Conservation (phyloP, 2,113 vertebrate species). For the Formicarius rufipectus region DNA sequence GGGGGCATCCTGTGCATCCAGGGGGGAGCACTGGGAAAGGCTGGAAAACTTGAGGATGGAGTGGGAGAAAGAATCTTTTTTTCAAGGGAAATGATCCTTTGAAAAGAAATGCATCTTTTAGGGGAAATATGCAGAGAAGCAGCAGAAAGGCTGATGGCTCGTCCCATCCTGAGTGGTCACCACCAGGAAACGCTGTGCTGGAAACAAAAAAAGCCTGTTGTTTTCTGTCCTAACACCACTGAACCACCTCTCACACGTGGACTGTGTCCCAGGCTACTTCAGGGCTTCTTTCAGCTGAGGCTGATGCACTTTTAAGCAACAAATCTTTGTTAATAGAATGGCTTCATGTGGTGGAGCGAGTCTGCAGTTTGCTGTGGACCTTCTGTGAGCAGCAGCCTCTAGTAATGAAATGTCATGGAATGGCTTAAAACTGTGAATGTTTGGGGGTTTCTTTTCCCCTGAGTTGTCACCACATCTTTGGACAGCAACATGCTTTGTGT, state of each 20-base stretch:
- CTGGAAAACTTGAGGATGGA: no score
- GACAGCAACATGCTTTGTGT: not conserved
- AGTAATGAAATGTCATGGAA: not conserved
- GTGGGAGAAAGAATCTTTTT: no score
- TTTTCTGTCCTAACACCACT: not conserved
- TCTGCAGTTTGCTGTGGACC: not conserved
- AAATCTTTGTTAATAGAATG: not conserved
- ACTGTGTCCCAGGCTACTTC: not conserved
- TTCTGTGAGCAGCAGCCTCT: not conserved
- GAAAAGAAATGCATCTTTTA: not conserved
- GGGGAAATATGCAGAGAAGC: not conserved
- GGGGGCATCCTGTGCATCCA: accelerated
- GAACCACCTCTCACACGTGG: not conserved
- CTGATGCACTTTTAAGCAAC: not conserved
- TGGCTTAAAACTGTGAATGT: no score
- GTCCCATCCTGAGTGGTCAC: not conserved
- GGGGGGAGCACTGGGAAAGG: not conserved
- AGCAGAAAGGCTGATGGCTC: not conserved
- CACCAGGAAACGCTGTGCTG: not conserved
- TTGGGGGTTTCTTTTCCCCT: not conserved
- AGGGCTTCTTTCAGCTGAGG: not conserved
- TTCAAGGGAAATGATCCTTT: no score
- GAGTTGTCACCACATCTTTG: not conserved
- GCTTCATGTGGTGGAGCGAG: not conserved
- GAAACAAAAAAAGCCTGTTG: not conserved